Evolutionary conservation across 2,113 vertebrate genomes (phyloP).

Genomic region (Myiopsitta monachus): DNA sequence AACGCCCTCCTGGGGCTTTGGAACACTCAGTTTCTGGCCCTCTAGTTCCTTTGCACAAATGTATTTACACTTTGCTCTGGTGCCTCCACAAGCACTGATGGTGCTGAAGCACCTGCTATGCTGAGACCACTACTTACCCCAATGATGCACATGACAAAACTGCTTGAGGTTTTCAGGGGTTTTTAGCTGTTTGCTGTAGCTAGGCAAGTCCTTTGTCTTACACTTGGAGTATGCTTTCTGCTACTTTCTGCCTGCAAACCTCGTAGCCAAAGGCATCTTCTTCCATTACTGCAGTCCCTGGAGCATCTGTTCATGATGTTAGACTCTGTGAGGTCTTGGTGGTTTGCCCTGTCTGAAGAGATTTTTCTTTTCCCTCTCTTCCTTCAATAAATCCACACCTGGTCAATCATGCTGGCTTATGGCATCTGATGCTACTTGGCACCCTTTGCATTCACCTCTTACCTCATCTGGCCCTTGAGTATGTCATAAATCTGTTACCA

Average conservation of each 20-base stretch:
- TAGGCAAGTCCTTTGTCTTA: neutral
- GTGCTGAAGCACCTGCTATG: neutral
- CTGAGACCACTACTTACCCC: neutral
- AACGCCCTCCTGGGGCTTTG: neutral
- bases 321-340: rapidly evolving
- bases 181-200: neutral
- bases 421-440: neutral
- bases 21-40: neutral
- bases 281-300: neutral
- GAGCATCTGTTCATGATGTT: rapidly evolving
- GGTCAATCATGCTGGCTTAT: neutral
- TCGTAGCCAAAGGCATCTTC: neutral
- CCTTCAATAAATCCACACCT: neutral
- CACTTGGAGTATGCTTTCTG: neutral
- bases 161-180: neutral
- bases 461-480: neutral
- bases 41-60: neutral
- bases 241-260: neutral
- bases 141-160: neutral
- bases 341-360: neutral
- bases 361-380: neutral
- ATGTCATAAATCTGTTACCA: neutral
- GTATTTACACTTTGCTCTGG: neutral
- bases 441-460: neutral
- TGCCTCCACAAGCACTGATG: neutral